phyloP scores from a whole-genome alignment of 1,140 invertebrate genomes.

The Halyomorpha halys region DNA sequence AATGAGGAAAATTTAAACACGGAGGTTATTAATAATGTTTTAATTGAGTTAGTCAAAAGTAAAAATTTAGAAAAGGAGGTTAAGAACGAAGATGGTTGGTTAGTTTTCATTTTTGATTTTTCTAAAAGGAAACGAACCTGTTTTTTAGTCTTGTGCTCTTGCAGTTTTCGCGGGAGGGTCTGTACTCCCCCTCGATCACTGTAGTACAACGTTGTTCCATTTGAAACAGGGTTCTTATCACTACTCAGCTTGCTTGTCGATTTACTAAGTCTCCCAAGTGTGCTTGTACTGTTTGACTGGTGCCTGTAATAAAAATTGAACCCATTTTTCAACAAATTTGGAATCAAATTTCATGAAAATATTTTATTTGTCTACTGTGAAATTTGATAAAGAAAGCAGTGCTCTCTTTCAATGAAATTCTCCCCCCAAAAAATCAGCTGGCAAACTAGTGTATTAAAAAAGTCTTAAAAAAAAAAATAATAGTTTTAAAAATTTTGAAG shows the following conservation, averaged over 20 bases:
- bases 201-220: conserved; percentile 25
- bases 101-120: conserved; percentile 8
- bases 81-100: conserved; percentile 12
- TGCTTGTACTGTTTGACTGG: conserved; percentile 35
- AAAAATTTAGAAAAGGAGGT: conserved; percentile 11
- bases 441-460: too few species aligned
- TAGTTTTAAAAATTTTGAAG: too few species aligned
- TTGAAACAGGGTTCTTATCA: conserved; percentile 15
- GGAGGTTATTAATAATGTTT: not conserved
- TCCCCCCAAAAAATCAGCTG: too few species aligned
- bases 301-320: conserved; percentile 22
- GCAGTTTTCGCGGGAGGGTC: conserved; percentile 58
- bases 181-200: conserved; percentile 57
- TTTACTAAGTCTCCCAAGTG: conserved; percentile 68
- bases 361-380: too few species aligned
- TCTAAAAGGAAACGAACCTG: conserved; percentile 28
- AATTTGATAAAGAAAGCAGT: too few species aligned
- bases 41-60: not conserved
- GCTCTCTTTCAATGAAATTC: too few species aligned
- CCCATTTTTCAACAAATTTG: conserved; percentile 5
- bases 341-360: not conserved
- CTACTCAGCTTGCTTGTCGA: conserved; percentile 53
- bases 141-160: conserved; percentile 31
- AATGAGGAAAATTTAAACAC: too few species aligned
- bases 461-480: too few species aligned